Evolutionary conservation across 2,888 invertebrate genomes (phyloP), one percentile per base, ranked within the genome.

Genomic region (Gastrophysa polygoni): DNA sequence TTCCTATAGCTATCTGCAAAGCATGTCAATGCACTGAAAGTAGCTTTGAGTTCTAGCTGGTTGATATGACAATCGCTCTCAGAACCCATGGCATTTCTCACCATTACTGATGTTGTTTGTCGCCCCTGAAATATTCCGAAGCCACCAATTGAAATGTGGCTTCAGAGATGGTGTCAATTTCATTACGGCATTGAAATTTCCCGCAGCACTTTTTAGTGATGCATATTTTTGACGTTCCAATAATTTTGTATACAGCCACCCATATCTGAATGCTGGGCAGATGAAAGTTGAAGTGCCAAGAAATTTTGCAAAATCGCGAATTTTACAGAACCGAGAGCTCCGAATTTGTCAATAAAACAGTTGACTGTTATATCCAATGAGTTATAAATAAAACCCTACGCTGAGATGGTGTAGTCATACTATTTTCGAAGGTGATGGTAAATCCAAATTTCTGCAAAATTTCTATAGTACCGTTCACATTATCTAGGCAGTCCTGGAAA

Each of bases 61-160:
- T 48, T 6, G 29, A 61, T 63, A 46, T 72, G 71, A n/a, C 34
- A 4, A 7, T 24, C 47, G n/a, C 20, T 50, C 59, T 71, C 72
- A 73, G n/a, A 58, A 50, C 4, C 72, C 73, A 21, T 64, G 61
- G 14, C 64, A 49, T 8, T 49, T 59, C 10, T 59, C 7, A 0
- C 46, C 58, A 18, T 61, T 59, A 52, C 57, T 18, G 67, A 59
- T 17, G 51, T 29, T 21, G 57, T 61, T 20, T 16, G 16, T 14
- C 46, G 8, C 1, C 29, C 50, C 6, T n/a, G 8, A 16, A 17
- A 71, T 66, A 17, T 59, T 62, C 4, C 24, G 17, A 8, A 29
- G 16, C 72, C 70, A 73, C 71, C 69, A 72, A 29, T 28, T 18
- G 11, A 73, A 51, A 17, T 71, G 70, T 8, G 18, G 3, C 14